Evolutionary conservation across 2,888 invertebrate species (phyloP).

Genomic region (Cosmia pyralina): DNA sequence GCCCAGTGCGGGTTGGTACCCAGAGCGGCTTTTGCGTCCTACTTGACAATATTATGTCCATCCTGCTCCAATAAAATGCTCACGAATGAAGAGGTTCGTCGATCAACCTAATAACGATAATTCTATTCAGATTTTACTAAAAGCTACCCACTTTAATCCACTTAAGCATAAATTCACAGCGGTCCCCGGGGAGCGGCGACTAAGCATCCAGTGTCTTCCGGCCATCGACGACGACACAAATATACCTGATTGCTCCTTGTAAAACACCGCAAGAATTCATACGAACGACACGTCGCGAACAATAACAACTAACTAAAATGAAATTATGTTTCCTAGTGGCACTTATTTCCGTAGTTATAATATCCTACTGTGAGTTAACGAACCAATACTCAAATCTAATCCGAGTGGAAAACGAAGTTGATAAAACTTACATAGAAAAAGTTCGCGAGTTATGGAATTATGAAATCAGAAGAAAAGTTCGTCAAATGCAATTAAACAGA

Average conservation of each 20-base stretch:
- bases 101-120: conserved; percentile 81
- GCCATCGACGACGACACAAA: conserved; percentile 70
- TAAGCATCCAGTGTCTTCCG: conserved; percentile 73
- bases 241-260: conserved; percentile 70
- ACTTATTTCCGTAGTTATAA: conserved; percentile 69
- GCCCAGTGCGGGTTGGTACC: no score
- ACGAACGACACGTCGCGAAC: conserved; percentile 77
- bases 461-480: conserved; percentile 53
- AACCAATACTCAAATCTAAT: conserved; percentile 51
- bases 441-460: conserved; percentile 58
- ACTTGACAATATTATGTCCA: conserved; percentile 2
- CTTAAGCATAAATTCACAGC: conserved; percentile 82
- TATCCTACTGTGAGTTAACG: conserved; percentile 69
- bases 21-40: neutral
- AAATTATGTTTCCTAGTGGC: conserved; percentile 70
- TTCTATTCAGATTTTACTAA: conserved; percentile 78
- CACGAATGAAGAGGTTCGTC: conserved; percentile 68
- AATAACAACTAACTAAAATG: conserved; percentile 70
- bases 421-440: conserved; percentile 52
- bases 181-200: conserved; percentile 78
- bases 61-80: conserved; percentile 16
- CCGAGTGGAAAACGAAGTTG: conserved; percentile 44
- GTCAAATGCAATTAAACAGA: conserved; percentile 64
- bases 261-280: conserved; percentile 75
- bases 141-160: conserved; percentile 86